Conservation (phyloP, 2,888 invertebrate species). For the Hypolimnas misippus region DNA sequence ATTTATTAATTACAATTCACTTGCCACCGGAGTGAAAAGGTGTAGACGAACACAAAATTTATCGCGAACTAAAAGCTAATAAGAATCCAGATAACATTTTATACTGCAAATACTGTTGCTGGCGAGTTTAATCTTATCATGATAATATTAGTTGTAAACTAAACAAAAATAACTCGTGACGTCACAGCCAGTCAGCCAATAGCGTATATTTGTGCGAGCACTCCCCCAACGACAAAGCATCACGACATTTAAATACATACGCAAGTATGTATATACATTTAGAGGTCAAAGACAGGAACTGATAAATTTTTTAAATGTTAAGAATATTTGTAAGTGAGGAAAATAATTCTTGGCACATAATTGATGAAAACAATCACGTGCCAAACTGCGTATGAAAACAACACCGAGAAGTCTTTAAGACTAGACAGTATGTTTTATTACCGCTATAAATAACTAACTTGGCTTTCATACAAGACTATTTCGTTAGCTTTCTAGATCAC, state of each 20-base stretch:
- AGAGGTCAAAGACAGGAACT: slow-evolving; percentile 65
- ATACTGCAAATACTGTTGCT: slow-evolving; percentile 52
- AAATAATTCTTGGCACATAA: slow-evolving; percentile 33
- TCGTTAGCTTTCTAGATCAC: slow-evolving; percentile 25
- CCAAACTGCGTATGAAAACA: slow-evolving; percentile 23
- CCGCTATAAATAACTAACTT: slow-evolving; percentile 37
- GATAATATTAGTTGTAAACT: slow-evolving; percentile 61
- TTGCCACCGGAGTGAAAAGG: slow-evolving; percentile 12
- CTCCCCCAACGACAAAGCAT: slow-evolving; percentile 58
- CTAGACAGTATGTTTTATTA: slow-evolving; percentile 12
- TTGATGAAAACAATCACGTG: slow-evolving; percentile 23
- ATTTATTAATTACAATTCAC: not conserved
- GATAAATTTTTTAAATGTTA: slow-evolving; percentile 15
- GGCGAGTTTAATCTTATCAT: slow-evolving; percentile 61
- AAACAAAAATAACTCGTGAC: slow-evolving; percentile 71
- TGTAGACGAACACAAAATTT: slow-evolving; percentile 51
- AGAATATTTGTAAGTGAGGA: slow-evolving; percentile 16
- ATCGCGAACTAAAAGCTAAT: slow-evolving; percentile 45
- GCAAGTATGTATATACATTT: slow-evolving; percentile 22
- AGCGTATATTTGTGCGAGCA: slow-evolving; percentile 55
- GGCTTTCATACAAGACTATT: slow-evolving; percentile 31
- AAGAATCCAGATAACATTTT: slow-evolving; percentile 53
- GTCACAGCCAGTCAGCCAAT: slow-evolving; percentile 67
- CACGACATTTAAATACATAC: slow-evolving; percentile 9
- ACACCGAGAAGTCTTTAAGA: slow-evolving; percentile 10